These are phyloP conservation scores for Lycaon pictus DNA, from an alignment of 2,113 vertebrate genomes.

Conservation along the genomic window DNA sequence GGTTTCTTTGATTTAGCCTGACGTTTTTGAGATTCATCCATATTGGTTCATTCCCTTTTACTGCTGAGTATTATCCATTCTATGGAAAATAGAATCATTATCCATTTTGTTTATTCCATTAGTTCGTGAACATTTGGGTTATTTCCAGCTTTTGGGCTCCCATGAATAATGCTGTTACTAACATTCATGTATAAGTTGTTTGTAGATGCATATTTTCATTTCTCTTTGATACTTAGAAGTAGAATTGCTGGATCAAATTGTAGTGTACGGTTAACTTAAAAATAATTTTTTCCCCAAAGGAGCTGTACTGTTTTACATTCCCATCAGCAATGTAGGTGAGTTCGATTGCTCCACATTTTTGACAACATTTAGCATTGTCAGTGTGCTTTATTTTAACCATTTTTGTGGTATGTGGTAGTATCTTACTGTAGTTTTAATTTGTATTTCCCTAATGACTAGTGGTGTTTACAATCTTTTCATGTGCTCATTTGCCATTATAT, in stretches of 20 bases:
- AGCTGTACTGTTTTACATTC: background rate
- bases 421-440: background rate
- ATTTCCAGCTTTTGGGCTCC: background rate
- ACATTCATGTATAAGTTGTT: background rate
- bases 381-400: background rate
- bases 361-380: background rate
- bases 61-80: background rate
- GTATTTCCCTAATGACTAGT: background rate
- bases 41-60: background rate
- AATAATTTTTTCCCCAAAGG: background rate
- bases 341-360: background rate
- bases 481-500: background rate
- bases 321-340: background rate
- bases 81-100: background rate
- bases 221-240: background rate
- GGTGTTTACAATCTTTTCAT: background rate
- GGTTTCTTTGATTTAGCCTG: background rate
- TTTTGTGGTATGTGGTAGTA: background rate
- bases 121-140: background rate
- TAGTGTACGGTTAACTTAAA: background rate
- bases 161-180: background rate
- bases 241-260: background rate
- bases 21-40: background rate
- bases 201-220: background rate
- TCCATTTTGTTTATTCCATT: conserved; percentile 2